These are phyloP conservation scores for Sinhomidia bicolor DNA, from an alignment of 2,888 invertebrate genomes.

Conservation along the genomic window DNA sequence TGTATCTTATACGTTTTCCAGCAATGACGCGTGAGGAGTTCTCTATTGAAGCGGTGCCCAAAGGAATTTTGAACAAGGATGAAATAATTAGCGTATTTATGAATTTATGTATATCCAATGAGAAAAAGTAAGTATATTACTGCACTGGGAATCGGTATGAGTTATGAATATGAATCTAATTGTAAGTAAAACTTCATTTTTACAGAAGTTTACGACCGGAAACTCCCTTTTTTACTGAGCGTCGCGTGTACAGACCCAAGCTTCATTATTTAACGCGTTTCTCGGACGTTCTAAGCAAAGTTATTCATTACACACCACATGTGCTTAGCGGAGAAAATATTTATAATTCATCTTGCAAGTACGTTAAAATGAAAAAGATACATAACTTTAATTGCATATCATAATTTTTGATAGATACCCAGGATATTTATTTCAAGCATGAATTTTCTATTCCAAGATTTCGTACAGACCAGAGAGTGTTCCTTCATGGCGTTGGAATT, in stretches of 20 bases:
- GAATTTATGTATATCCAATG: constrained; percentile 83
- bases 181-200: neutral
- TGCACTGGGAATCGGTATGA: too few relatives aligned
- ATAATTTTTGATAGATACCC: neutral
- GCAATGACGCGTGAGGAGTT: constrained; percentile 94
- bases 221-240: constrained; percentile 77
- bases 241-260: constrained; percentile 78
- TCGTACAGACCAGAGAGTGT: constrained; percentile 90
- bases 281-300: constrained; percentile 78
- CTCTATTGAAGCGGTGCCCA: constrained; percentile 89
- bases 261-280: constrained; percentile 78
- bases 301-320: constrained; percentile 70
- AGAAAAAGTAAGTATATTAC: constrained; percentile 78
- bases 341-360: constrained; percentile 77
- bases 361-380: neutral
- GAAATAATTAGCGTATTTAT: constrained; percentile 89
- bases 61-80: constrained; percentile 88
- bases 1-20: constrained; percentile 90
- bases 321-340: constrained; percentile 72
- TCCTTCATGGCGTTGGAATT: constrained; percentile 91
- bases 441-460: constrained; percentile 84
- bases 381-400: neutral
- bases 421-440: constrained; percentile 1
- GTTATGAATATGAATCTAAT: neutral
- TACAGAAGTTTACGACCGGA: constrained; percentile 76